These are phyloP conservation scores for Sardinella longiceps DNA, from an alignment of 2,797 vertebrate genomes.

Conservation along the genomic window DNA sequence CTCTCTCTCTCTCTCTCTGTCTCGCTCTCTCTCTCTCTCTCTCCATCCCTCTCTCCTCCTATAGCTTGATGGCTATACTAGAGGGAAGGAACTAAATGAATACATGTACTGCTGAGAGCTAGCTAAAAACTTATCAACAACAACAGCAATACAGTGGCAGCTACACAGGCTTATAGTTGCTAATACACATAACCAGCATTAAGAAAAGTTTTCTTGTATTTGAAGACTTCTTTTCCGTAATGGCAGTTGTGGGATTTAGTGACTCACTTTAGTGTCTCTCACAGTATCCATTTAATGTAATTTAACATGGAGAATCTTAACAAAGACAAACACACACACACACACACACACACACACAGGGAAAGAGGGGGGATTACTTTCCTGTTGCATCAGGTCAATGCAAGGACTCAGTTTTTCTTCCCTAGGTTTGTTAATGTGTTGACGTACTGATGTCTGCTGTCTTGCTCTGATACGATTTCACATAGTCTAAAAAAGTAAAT, in stretches of 20 bases:
- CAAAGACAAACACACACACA: neutral
- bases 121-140: too few species aligned
- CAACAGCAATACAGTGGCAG: too few species aligned
- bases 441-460: neutral
- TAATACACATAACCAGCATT: too few species aligned
- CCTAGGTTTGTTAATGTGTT: neutral
- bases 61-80: too few species aligned
- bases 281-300: neutral
- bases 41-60: too few species aligned
- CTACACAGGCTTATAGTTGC: too few species aligned
- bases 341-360: neutral
- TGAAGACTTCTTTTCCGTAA: too few species aligned
- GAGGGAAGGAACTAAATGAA: neutral
- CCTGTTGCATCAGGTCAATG: conserved; percentile 15
- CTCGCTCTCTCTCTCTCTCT: too few species aligned
- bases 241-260: neutral
- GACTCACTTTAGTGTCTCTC: neutral
- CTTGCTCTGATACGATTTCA: neutral
- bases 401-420: neutral
- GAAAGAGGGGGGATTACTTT: conserved; percentile 19
- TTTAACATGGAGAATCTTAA: neutral
- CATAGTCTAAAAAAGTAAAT: neutral
- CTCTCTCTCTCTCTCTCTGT: too few species aligned
- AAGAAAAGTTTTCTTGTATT: too few species aligned
- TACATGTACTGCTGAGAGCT: neutral